Percentiles rank a stretch among this genome's conserved stretches.
phyloP scores from a whole-genome alignment of 2,888 invertebrate genomes.

The Acleris holmiana region DNA sequence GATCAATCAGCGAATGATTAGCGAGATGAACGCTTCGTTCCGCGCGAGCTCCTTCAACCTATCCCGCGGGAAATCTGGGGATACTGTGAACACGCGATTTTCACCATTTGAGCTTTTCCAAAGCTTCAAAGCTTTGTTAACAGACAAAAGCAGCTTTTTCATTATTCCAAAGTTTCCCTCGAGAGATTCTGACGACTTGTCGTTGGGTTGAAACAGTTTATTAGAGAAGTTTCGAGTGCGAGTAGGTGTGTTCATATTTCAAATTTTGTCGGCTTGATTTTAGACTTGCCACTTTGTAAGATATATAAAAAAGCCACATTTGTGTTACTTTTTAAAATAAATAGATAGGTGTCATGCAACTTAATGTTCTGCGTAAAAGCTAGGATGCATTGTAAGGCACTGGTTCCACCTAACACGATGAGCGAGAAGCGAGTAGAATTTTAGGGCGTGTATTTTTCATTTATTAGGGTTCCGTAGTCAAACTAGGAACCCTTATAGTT shows the following conservation, averaged over 20 bases:
- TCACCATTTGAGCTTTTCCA: conserved; percentile 13
- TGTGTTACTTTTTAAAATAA: no score
- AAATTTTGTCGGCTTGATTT: no score
- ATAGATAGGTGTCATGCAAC: no score
- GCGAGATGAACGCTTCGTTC: conserved; percentile 6
- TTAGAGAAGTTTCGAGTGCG: neutral
- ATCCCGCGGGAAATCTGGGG: conserved; percentile 18
- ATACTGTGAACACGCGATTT: conserved; percentile 1
- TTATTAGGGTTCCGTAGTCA: no score
- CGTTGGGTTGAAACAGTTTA: neutral
- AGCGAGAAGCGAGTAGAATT: no score
- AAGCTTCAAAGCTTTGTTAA: conserved; percentile 28
- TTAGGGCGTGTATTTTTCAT: no score
- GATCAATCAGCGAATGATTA: conserved; percentile 8
- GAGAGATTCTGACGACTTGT: conserved; percentile 6
- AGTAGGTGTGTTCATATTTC: neutral
- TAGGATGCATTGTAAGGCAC: no score
- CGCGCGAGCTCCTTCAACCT: conserved; percentile 1
- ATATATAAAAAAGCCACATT: no score
- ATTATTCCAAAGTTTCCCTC: conserved; percentile 18
- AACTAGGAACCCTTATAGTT: no score
- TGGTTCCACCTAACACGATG: no score
- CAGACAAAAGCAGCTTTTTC: conserved; percentile 21
- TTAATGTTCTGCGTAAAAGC: no score
- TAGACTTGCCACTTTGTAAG: no score